A percentile compares a stretch with the other conserved stretches of the same genome.
Evolutionary conservation across 1,140 invertebrate genomes (phyloP).

Genomic region (Drosophila ohnishii): DNA sequence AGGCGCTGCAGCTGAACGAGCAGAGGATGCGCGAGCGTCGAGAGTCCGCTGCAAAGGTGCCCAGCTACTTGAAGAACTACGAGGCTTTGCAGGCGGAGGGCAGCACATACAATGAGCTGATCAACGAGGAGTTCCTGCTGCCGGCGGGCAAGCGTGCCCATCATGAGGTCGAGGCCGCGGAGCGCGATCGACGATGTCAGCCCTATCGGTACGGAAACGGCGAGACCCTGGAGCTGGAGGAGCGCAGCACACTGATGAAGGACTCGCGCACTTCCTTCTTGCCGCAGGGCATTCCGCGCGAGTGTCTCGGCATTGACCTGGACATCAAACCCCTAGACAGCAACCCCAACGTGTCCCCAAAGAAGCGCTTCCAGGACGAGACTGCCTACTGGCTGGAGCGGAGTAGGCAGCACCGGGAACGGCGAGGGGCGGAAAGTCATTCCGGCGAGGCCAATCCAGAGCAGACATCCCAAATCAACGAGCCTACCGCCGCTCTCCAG

Average conservation of each 20-base stretch:
- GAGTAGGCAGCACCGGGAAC: slow-evolving; percentile 33
- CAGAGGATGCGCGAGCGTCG: slow-evolving; percentile 49
- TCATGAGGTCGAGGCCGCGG: slow-evolving; percentile 17
- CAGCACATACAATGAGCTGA: slow-evolving; percentile 62
- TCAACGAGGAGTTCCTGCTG: slow-evolving; percentile 68
- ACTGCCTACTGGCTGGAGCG: slow-evolving; percentile 36
- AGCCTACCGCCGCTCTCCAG: slow-evolving; percentile 62
- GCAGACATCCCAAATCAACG: slow-evolving; percentile 18
- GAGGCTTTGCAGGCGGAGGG: slow-evolving; percentile 53
- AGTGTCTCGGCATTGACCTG: slow-evolving; percentile 53
- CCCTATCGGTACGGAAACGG: slow-evolving; percentile 63
- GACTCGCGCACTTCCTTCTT: slow-evolving; percentile 82
- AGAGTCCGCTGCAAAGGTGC: neutral
- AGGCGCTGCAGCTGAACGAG: slow-evolving; percentile 60
- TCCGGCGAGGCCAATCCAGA: neutral
- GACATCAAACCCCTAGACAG: slow-evolving; percentile 7
- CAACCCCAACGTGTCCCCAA: slow-evolving; percentile 4
- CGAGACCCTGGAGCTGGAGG: slow-evolving; percentile 72
- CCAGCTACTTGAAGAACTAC: slow-evolving; percentile 53
- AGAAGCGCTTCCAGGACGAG: slow-evolving; percentile 33
- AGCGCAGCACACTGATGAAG: slow-evolving; percentile 75
- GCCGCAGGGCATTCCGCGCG: slow-evolving; percentile 67
- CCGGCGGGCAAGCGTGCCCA: slow-evolving; percentile 35
- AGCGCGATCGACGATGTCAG: slow-evolving; percentile 62
- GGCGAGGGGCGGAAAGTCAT: slow-evolving; percentile 50